Evolutionary conservation across 2,888 invertebrate genomes (phyloP).

Genomic region (Sesia bembeciformis): DNA sequence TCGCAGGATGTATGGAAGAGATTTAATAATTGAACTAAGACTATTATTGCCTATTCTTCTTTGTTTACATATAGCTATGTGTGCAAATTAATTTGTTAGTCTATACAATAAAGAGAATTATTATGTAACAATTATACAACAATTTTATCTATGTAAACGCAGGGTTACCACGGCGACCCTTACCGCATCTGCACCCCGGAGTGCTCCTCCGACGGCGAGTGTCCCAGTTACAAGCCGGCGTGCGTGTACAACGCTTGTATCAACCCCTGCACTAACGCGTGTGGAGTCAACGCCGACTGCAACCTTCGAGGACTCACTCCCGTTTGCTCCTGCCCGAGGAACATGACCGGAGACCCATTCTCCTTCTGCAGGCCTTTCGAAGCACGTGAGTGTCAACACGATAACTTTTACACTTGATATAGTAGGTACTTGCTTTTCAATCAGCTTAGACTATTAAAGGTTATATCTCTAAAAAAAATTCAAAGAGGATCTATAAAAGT

Average conservation of each 20-base stretch:
- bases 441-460: too few relatives aligned
- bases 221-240: slow-evolving; percentile 83
- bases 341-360: slow-evolving; percentile 92
- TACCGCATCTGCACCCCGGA: slow-evolving; percentile 85
- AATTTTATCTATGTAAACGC: slow-evolving; percentile 2
- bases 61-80: too few relatives aligned
- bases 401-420: background rate
- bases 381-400: slow-evolving; percentile 72
- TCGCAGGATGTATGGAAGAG: too few relatives aligned
- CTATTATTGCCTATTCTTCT: too few relatives aligned
- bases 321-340: slow-evolving; percentile 88
- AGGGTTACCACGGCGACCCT: slow-evolving; percentile 87
- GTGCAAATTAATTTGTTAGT: background rate
- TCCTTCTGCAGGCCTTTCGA: slow-evolving; percentile 86
- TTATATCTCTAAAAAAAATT: too few relatives aligned
- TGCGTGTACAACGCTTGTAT: slow-evolving; percentile 88
- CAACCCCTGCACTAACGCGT: slow-evolving; percentile 87
- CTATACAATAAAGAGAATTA: too few relatives aligned
- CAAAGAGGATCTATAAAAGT: too few relatives aligned
- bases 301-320: slow-evolving; percentile 85
- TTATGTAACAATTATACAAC: background rate
- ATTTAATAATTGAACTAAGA: too few relatives aligned
- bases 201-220: slow-evolving; percentile 85
- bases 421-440: too few relatives aligned
- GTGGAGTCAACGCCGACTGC: slow-evolving; percentile 87